Evolutionary conservation across 2,113 vertebrate species (phyloP).

Genomic region (Struthidea cinerea): DNA sequence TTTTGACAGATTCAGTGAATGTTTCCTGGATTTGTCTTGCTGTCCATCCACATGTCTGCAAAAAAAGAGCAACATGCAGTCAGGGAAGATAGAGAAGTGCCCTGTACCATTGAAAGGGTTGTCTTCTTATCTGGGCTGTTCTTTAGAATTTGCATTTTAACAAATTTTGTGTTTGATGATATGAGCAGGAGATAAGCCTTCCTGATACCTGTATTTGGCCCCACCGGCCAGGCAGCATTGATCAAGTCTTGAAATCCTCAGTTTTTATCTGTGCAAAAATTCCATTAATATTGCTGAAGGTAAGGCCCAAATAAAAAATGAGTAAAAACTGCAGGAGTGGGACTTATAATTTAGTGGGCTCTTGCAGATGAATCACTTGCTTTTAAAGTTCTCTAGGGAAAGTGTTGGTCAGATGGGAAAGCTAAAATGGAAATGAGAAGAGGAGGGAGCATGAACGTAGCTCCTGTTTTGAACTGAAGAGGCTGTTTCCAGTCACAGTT

Average conservation of each 20-base stretch:
- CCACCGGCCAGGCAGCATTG: not conserved
- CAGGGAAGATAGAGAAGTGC: not conserved
- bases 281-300: not conserved
- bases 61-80: not conserved
- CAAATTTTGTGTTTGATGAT: not conserved
- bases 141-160: not conserved
- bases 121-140: not conserved
- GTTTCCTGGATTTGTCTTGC: not conserved
- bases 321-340: not conserved
- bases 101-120: not conserved
- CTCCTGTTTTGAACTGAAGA: not conserved
- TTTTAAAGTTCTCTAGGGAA: not conserved
- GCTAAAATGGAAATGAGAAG: slow-evolving; percentile 20
- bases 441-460: not conserved
- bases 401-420: not conserved
- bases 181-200: not conserved
- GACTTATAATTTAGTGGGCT: not conserved
- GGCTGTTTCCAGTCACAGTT: not conserved
- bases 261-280: not conserved
- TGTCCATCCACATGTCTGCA: not conserved
- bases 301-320: not conserved
- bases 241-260: not conserved
- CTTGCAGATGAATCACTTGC: not conserved
- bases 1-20: not conserved
- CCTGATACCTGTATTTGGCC: not conserved